Evolutionary conservation across 2,113 vertebrate species (phyloP).

Genomic region (Lophius piscatorius): DNA sequence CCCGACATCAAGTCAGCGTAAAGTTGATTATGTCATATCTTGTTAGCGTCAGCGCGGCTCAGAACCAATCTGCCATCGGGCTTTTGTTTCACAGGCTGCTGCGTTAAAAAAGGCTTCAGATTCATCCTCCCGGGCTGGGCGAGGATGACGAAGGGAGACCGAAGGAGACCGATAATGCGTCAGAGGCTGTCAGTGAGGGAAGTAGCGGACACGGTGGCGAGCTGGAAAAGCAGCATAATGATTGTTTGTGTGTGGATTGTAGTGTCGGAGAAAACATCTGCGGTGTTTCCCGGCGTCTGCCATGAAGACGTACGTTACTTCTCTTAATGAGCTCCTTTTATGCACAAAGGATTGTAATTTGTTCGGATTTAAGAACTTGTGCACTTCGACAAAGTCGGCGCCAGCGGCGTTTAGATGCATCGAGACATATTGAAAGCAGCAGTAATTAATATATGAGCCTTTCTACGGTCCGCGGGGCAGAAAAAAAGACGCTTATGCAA

Average conservation of each 20-base stretch:
- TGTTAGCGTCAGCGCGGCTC: slow-evolving; percentile 48
- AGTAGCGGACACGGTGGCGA: too few relatives aligned
- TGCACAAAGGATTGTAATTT: too few relatives aligned
- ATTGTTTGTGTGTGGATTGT: too few relatives aligned
- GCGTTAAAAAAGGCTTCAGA: slow-evolving; percentile 37
- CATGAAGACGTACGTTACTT: too few relatives aligned
- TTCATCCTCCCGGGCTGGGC: too few relatives aligned
- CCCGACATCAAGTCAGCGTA: slow-evolving; percentile 58
- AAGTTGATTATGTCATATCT: slow-evolving; percentile 61
- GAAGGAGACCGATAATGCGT: too few relatives aligned
- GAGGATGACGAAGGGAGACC: too few relatives aligned
- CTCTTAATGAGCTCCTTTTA: too few relatives aligned
- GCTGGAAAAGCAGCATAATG: too few relatives aligned
- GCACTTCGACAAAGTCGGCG: slow-evolving; percentile 22
- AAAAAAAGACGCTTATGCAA: slow-evolving; percentile 60
- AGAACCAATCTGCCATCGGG: slow-evolving; percentile 19
- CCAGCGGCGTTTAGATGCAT: slow-evolving; percentile 26
- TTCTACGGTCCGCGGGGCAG: slow-evolving; percentile 40
- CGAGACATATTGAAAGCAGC: slow-evolving; percentile 44
- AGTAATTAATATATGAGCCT: slow-evolving; percentile 67
- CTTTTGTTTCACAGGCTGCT: slow-evolving; percentile 47
- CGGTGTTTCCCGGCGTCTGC: too few relatives aligned
- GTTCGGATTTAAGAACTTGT: neutral
- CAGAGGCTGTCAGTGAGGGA: too few relatives aligned
- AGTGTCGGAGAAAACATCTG: too few relatives aligned